Percentiles rank a stretch among this genome's conserved stretches.
phyloP scores from a whole-genome alignment of 2,888 invertebrate genomes.

The Ophonus ardosiacus region DNA sequence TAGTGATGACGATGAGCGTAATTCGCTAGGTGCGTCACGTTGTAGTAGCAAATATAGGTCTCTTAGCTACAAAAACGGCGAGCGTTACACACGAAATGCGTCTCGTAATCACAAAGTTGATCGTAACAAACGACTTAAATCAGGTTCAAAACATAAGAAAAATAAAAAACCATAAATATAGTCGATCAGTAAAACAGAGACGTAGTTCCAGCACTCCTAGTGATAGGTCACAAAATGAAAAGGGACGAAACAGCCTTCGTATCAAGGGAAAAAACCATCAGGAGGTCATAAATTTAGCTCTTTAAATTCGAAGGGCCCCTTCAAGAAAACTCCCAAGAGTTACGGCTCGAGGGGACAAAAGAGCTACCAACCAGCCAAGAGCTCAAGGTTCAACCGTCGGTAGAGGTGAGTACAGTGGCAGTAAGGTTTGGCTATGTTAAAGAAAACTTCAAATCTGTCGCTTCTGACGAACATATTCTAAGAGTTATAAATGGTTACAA shows the following conservation, averaged over 20 bases:
- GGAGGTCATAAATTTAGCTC: background rate
- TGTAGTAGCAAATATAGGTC: background rate
- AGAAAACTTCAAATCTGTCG: background rate
- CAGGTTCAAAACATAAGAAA: too few relatives aligned
- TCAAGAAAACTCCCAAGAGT: background rate
- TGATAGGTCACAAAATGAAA: background rate
- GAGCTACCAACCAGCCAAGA: background rate
- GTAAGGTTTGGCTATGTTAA: background rate
- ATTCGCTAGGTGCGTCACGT: background rate
- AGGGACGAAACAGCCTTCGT: background rate
- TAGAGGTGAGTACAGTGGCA: slow-evolving; percentile 1
- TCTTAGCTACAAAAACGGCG: too few relatives aligned
- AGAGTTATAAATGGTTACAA: slow-evolving; percentile 4
- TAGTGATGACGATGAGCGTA: background rate
- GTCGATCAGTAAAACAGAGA: too few relatives aligned
- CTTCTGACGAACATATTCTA: background rate
- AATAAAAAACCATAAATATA: too few relatives aligned
- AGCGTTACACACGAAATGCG: background rate
- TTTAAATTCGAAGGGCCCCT: background rate
- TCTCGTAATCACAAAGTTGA: too few relatives aligned
- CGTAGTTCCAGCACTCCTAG: too few relatives aligned
- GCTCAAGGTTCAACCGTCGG: background rate
- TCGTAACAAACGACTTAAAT: too few relatives aligned
- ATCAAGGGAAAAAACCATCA: background rate
- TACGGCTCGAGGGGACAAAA: background rate